Conservation (phyloP, 2,888 invertebrate species). For the Didymodactylos carnosus region DNA sequence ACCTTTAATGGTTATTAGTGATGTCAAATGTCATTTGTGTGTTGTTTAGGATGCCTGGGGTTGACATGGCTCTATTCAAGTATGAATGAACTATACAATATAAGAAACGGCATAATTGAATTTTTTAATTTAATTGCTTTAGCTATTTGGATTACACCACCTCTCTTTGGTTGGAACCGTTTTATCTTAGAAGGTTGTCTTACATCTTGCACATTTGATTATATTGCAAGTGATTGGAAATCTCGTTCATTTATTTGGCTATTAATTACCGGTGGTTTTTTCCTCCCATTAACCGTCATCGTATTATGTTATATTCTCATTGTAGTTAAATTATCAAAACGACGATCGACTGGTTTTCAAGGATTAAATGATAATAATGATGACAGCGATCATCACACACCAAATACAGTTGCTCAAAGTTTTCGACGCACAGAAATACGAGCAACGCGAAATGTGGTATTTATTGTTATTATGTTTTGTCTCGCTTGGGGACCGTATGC, state of each 20-base stretch:
- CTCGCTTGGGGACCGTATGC: conserved; percentile 14
- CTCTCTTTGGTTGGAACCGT: background rate
- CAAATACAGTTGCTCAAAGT: background rate
- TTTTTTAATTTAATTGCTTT: too few species aligned
- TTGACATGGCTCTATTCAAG: background rate
- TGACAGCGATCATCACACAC: background rate
- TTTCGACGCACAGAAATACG: background rate
- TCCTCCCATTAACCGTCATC: background rate
- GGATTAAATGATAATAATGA: background rate
- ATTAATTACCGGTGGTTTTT: conserved; percentile 7
- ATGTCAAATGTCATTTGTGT: background rate
- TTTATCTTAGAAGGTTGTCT: conserved; percentile 10
- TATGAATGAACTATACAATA: too few species aligned
- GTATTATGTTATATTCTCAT: background rate
- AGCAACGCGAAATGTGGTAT: conserved; percentile 1
- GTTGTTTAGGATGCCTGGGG: background rate
- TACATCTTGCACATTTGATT: conserved; percentile 13
- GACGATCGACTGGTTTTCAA: background rate
- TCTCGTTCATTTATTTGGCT: background rate
- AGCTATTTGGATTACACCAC: background rate
- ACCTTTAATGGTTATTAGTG: too few species aligned
- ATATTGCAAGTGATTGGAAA: background rate
- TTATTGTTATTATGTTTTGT: conserved; percentile 6
- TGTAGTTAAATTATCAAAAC: background rate
- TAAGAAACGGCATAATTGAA: too few species aligned